These are phyloP conservation scores for Molorchus minor DNA, from an alignment of 2,888 invertebrate species.

Conservation along the genomic window DNA sequence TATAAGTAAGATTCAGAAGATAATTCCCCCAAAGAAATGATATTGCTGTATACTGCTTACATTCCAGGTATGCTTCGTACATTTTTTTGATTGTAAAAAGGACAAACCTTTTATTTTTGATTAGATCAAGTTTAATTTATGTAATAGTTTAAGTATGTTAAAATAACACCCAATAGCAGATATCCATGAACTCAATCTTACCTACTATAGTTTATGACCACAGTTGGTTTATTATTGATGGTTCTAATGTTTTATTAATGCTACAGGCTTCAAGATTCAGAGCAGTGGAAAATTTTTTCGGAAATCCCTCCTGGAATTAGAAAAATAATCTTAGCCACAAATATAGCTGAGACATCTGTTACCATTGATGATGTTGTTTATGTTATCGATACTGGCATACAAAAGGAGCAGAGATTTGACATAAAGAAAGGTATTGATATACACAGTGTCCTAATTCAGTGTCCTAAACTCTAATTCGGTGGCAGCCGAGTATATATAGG, in stretches of 20 bases:
- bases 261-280: conserved; percentile 67
- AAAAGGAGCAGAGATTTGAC: conserved; percentile 68
- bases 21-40: conserved; percentile 48
- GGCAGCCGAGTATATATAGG: too few relatives aligned
- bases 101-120: too few relatives aligned
- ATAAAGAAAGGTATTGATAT: conserved; percentile 64
- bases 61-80: conserved; percentile 40
- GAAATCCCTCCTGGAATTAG: conserved; percentile 65
- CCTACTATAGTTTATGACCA: too few relatives aligned
- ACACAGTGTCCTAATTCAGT: too few relatives aligned
- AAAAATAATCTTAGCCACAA: conserved; percentile 77
- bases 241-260: background rate
- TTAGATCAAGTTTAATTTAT: too few relatives aligned
- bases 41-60: conserved; percentile 48
- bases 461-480: too few relatives aligned
- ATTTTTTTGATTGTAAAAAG: too few relatives aligned
- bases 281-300: conserved; percentile 69
- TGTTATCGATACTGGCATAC: conserved; percentile 73
- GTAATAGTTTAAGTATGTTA: too few relatives aligned
- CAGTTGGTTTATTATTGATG: too few relatives aligned
- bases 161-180: too few relatives aligned
- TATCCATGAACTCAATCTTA: too few relatives aligned
- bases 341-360: conserved; percentile 78
- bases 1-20: conserved; percentile 66
- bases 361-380: conserved; percentile 76